Conservation (phyloP, 35 echinoderm and acorn worm species). For the Lytechinus variegatus region DNA sequence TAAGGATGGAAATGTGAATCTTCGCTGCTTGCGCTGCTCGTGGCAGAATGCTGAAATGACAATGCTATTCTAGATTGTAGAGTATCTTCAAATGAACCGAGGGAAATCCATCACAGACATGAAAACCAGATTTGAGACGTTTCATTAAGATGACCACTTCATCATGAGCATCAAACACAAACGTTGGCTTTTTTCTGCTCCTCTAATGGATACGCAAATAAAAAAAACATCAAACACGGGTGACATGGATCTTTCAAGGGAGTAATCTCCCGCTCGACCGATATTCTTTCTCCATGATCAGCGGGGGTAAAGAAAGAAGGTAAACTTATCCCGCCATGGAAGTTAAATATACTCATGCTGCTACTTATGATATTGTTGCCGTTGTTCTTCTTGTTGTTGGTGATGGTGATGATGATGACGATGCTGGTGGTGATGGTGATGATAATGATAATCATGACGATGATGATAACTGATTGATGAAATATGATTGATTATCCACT, state of each 20-base stretch:
- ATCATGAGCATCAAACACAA: conserved; percentile 28
- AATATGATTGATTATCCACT: too few species aligned
- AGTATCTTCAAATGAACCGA: not conserved
- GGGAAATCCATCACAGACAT: not conserved
- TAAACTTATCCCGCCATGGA: not conserved
- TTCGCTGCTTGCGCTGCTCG: too few species aligned
- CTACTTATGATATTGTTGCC: too few species aligned
- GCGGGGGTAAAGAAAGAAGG: not conserved
- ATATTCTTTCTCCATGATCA: not conserved
- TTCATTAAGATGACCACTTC: not conserved
- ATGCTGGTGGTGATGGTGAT: too few species aligned
- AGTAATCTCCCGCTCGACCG: not conserved
- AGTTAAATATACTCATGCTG: not conserved
- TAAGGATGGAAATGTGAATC: too few species aligned
- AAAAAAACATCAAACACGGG: not conserved
- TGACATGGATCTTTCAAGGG: not conserved
- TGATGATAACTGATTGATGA: too few species aligned
- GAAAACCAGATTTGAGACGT: not conserved
- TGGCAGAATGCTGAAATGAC: too few species aligned
- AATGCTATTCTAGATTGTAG: not conserved
- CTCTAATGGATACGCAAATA: conserved; percentile 36
- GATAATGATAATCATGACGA: too few species aligned
- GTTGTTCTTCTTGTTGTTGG: too few species aligned
- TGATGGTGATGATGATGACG: too few species aligned
- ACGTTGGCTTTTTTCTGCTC: not conserved